Evolutionary conservation across 2,113 vertebrate genomes (phyloP).

Genomic region (Gallinago undulata): DNA sequence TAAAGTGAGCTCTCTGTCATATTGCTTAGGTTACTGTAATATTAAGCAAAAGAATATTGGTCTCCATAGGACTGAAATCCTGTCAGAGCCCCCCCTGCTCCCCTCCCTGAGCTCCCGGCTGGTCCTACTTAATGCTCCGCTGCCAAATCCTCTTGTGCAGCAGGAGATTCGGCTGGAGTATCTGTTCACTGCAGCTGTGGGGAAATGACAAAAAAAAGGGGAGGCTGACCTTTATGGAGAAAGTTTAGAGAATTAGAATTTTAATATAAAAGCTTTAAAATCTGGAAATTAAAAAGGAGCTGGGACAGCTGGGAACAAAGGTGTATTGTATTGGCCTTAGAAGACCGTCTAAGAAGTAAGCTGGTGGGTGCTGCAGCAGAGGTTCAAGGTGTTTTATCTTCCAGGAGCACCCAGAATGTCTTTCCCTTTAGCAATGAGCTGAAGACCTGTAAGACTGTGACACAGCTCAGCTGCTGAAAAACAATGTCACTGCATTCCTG

Average conservation of each 20-base stretch:
- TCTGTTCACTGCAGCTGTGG: not conserved
- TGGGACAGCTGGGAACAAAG: not conserved
- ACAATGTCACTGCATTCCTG: not conserved
- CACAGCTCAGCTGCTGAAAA: not conserved
- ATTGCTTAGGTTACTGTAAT: not conserved
- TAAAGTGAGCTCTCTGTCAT: not conserved
- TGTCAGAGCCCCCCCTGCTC: not conserved
- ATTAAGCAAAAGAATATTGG: not conserved
- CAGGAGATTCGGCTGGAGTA: not conserved
- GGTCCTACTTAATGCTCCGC: not conserved
- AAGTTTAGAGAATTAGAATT: not conserved
- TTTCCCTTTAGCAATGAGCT: not conserved
- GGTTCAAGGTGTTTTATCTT: not conserved
- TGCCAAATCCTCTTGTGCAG: not conserved
- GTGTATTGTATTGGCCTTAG: not conserved
- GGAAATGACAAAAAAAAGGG: not conserved
- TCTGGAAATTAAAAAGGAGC: not conserved
- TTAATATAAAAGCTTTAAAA: not conserved
- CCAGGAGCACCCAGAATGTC: not conserved
- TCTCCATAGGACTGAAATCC: not conserved
- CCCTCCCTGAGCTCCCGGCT: not conserved
- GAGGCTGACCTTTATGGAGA: not conserved
- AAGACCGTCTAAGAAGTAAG: not conserved
- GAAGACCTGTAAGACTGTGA: not conserved
- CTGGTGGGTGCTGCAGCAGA: not conserved